A percentile compares a stretch with the other conserved stretches of the same genome.
phyloP scores from a whole-genome alignment of 2,113 vertebrate genomes.

The Rhegmatorhina hoffmannsi region DNA sequence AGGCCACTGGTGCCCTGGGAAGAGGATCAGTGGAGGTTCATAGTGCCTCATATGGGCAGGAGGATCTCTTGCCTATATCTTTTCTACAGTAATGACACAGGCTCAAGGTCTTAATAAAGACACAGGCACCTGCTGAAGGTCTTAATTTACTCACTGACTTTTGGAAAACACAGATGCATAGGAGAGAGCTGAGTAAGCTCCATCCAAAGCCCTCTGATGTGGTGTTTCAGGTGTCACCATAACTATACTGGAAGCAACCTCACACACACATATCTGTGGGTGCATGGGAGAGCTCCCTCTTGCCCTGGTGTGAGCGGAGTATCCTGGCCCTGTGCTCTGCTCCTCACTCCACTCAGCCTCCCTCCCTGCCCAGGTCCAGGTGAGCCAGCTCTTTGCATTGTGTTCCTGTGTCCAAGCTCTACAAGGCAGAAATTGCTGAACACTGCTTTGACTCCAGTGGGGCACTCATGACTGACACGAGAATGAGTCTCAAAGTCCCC shows the following conservation, averaged over 20 bases:
- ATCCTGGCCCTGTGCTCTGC: background rate
- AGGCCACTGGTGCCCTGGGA: background rate
- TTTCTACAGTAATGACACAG: rapidly evolving
- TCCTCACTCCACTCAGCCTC: background rate
- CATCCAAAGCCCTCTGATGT: background rate
- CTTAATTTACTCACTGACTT: background rate
- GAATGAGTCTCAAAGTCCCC: background rate
- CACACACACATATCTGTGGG: rapidly evolving
- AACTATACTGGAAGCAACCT: background rate
- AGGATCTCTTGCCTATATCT: background rate
- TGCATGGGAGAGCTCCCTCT: background rate
- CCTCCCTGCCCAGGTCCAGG: background rate
- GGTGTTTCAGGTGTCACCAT: background rate
- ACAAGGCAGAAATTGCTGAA: background rate
- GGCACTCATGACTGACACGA: background rate
- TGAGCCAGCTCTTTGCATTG: background rate
- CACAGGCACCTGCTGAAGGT: background rate
- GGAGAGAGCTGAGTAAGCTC: background rate
- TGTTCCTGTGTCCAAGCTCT: background rate
- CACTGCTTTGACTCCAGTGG: background rate
- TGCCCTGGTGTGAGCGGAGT: background rate
- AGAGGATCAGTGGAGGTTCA: background rate
- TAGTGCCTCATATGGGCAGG: background rate
- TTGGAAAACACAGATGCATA: background rate
- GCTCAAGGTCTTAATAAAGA: background rate